These are phyloP conservation scores for Nanorana parkeri DNA, from an alignment of 2,113 vertebrate genomes.

Conservation along the genomic window DNA sequence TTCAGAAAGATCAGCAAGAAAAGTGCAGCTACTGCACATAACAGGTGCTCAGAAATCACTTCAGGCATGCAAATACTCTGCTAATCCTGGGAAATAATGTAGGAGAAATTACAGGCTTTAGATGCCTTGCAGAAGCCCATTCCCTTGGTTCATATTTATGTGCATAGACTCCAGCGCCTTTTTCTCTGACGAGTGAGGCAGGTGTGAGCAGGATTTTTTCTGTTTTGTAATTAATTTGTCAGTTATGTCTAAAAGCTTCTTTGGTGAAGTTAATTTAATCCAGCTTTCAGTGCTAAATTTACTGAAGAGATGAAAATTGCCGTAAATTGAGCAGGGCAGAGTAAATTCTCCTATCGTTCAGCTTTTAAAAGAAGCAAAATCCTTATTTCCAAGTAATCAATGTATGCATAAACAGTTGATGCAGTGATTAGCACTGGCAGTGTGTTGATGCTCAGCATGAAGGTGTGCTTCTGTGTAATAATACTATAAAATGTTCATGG, in stretches of 20 bases:
- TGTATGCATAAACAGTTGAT: slow-evolving; percentile 24
- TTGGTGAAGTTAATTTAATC: slow-evolving; percentile 44
- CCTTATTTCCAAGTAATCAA: slow-evolving; percentile 20
- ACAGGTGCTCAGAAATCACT: slow-evolving; percentile 10
- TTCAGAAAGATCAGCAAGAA: too few relatives aligned
- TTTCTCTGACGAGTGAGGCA: slow-evolving; percentile 18
- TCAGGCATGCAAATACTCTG: slow-evolving; percentile 24
- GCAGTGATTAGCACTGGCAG: slow-evolving; percentile 6
- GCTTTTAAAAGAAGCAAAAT: slow-evolving; percentile 18
- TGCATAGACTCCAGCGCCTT: neutral
- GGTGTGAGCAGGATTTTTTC: slow-evolving; percentile 45
- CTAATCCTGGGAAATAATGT: slow-evolving; percentile 1
- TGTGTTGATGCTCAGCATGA: neutral
- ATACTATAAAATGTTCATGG: neutral
- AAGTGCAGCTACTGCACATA: neutral
- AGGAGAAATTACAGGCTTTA: slow-evolving; percentile 11
- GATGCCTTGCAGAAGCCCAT: neutral
- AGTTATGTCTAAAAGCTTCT: slow-evolving; percentile 39
- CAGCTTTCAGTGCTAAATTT: slow-evolving; percentile 37
- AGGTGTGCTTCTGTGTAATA: neutral
- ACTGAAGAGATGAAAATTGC: slow-evolving; percentile 35
- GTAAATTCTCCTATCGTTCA: neutral
- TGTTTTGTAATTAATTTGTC: slow-evolving; percentile 54
- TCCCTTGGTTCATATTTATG: slow-evolving; percentile 50
- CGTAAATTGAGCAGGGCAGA: slow-evolving; percentile 30